Evolutionary conservation across 2,113 vertebrate genomes (phyloP).

Genomic region (Brachypodius melanocephalos): DNA sequence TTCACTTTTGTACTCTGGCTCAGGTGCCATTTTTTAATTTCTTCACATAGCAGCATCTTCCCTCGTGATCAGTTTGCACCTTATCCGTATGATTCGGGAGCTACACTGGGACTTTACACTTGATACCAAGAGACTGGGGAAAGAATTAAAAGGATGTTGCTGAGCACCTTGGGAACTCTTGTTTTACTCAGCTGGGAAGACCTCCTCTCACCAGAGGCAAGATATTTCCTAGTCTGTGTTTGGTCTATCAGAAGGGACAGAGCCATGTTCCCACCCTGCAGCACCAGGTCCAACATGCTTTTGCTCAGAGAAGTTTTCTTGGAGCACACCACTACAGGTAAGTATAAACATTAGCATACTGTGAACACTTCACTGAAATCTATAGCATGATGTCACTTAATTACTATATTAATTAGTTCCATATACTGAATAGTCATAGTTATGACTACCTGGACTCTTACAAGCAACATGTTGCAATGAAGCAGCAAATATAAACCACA

Average conservation of each 20-base stretch:
- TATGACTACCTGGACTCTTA: slow-evolving; percentile 3
- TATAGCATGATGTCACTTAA: background rate
- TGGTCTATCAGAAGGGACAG: background rate
- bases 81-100: rapidly evolving
- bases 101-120: background rate
- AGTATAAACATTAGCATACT: background rate
- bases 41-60: background rate
- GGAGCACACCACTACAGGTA: background rate
- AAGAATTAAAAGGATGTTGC: background rate
- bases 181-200: background rate
- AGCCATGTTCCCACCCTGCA: background rate
- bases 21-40: rapidly evolving
- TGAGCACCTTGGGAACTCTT: background rate
- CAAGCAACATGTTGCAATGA: slow-evolving; percentile 19
- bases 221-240: background rate
- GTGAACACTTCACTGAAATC: background rate
- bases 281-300: background rate
- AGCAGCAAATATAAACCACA: slow-evolving; percentile 44
- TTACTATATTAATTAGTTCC: background rate
- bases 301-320: background rate
- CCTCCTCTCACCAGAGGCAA: background rate
- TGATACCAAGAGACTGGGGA: background rate
- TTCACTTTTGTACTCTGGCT: background rate
- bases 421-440: background rate
- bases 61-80: background rate